A percentile compares a stretch with the other conserved stretches of the same genome.
Evolutionary conservation across 2,797 vertebrate genomes (phyloP).

Genomic region (Rachycentron canadum): DNA sequence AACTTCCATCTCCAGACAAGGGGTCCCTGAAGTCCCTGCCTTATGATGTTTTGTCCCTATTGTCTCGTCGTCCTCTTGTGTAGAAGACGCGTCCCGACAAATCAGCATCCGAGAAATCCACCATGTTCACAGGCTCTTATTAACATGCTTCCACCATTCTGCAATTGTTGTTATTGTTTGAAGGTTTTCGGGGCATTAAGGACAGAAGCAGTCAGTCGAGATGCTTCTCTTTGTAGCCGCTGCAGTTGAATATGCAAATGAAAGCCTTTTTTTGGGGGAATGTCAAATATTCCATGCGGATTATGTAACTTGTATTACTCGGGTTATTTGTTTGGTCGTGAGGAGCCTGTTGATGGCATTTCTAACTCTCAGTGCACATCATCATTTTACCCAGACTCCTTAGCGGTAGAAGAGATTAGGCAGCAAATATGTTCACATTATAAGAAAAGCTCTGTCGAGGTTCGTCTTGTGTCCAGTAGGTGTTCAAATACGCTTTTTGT

Average conservation of each 20-base stretch:
- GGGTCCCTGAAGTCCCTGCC: constrained; percentile 17
- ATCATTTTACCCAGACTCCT: background rate
- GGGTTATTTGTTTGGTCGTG: background rate
- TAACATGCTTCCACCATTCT: constrained; percentile 56
- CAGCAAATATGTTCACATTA: background rate
- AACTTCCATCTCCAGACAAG: constrained; percentile 33
- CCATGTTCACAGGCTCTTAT: constrained; percentile 29
- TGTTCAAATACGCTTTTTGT: no score
- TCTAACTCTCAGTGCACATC: background rate
- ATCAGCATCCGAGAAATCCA: constrained; percentile 29
- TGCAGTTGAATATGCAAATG: constrained; percentile 32
- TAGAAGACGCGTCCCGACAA: constrained; percentile 30
- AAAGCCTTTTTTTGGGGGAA: background rate
- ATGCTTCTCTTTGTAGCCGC: constrained; percentile 15
- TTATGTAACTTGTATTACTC: background rate
- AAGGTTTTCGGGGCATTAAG: constrained; percentile 2
- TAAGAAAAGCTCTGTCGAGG: background rate
- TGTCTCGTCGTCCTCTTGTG: constrained; percentile 49
- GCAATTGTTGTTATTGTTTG: constrained; percentile 51
- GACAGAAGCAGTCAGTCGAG: background rate
- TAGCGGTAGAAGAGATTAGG: background rate
- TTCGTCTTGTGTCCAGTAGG: no score
- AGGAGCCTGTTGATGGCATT: background rate
- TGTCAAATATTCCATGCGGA: background rate
- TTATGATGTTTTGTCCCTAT: constrained; percentile 64